Evolutionary conservation across 2,888 invertebrate genomes (phyloP), one percentile per base, ranked within the genome.

Genomic region (Sisyra nigra): DNA sequence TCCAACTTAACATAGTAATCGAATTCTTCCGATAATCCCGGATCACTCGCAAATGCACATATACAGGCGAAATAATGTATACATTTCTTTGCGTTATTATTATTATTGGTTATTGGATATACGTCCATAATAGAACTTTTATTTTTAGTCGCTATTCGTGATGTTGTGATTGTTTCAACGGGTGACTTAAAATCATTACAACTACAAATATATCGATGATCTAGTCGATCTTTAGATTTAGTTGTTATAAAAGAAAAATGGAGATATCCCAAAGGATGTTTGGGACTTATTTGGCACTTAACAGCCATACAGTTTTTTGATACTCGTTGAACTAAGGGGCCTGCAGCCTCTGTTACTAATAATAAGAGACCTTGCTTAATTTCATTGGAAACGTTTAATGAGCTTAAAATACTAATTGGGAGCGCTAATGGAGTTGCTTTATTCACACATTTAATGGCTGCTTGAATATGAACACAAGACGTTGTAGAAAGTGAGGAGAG

Each of bases 41-140:
- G 62, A 57, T 78, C 73, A 55, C 78, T 75, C 18, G 74, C 73
- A 59, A 81, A 76, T 34, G 79, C 78, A 60, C 76, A 76, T 37
- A 80, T 63, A 54, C 79, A 80, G 7, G 77, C 74, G 58, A 78
- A 80, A 59, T 74, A 79, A 59, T 81, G 81, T 34, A 79, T 66
- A 59, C 81, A 81, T 50, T 68, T 64, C 48, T 59, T 61, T 13
- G 19, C n/a, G 13, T n/a, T 15, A 31, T 14, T 32, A 7, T 24
- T 24, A 24, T 24, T 24, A 7, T 24, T 7, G 24, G 7, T 24
- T 24, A 24, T 24, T 24, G 24, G 24, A 24, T 24, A 24, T 3
- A 24, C 7, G 7, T 24, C 24, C 5, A 24, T 24, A 7, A 3
- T 24, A 24, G 7, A 5, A 7, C 24, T 24, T 24, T 7, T 24